Evolutionary conservation across 64 coral and sea anemone genomes (phyloP).

Genomic region (Platygyra sinensis): DNA sequence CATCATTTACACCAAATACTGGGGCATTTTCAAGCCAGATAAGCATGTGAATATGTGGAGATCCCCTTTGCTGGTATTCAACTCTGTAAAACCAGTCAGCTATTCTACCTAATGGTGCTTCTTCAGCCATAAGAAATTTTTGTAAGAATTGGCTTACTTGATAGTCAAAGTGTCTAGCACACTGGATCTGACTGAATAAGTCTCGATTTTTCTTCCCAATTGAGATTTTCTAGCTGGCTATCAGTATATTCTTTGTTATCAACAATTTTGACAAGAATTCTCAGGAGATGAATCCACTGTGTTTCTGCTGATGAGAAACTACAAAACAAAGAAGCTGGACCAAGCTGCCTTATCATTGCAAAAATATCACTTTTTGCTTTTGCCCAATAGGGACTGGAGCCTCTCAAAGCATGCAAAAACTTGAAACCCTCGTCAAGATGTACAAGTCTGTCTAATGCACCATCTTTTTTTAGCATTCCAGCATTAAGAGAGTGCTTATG

Average conservation of each 20-base stretch:
- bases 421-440: too few relatives aligned
- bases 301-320: conserved; percentile 78
- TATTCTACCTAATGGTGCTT: background rate
- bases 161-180: background rate
- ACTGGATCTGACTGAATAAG: too few relatives aligned
- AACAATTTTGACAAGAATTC: too few relatives aligned
- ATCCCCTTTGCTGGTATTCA: conserved; percentile 29
- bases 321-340: conserved; percentile 69
- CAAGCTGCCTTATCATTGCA: conserved; percentile 88
- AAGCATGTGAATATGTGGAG: conserved; percentile 53
- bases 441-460: too few relatives aligned
- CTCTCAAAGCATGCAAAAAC: too few relatives aligned
- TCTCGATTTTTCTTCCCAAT: too few relatives aligned
- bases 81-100: background rate
- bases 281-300: conserved; percentile 5
- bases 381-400: too few relatives aligned
- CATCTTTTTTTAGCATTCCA: too few relatives aligned
- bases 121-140: background rate
- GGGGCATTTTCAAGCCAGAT: conserved; percentile 17
- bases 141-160: background rate
- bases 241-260: too few relatives aligned
- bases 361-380: background rate
- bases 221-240: too few relatives aligned
- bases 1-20: background rate
- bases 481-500: too few relatives aligned